Conservation (phyloP, 2,797 vertebrate species). For the Glyptemys insculpta region DNA sequence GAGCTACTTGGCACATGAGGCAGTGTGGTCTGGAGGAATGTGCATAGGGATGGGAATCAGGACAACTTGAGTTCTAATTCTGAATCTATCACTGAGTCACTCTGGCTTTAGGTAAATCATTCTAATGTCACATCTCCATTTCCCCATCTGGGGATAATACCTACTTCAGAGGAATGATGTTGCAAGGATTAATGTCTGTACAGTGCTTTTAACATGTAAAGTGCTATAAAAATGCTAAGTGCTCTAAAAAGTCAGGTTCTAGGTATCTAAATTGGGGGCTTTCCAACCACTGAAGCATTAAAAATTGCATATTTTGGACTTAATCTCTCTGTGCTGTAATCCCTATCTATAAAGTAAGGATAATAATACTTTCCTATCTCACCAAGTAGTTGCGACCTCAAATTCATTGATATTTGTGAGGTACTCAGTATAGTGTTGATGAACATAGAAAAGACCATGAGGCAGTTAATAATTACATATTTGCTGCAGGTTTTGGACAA, state of each 20-base stretch:
- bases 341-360: background rate
- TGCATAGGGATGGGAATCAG: background rate
- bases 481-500: background rate
- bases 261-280: background rate
- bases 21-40: background rate
- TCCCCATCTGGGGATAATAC: background rate
- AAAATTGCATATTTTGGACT: background rate
- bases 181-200: background rate
- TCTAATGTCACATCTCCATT: background rate
- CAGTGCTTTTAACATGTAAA: background rate
- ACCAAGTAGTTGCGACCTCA: constrained; percentile 11
- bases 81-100: background rate
- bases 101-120: background rate
- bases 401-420: background rate
- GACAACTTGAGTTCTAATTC: background rate
- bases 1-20: background rate
- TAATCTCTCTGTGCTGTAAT: background rate
- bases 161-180: background rate
- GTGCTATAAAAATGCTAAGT: background rate
- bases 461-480: background rate
- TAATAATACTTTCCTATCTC: background rate
- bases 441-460: background rate
- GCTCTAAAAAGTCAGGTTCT: background rate
- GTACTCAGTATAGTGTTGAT: background rate
- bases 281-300: background rate